Base-by-base conservation (phyloP, 92 coral and sea anemone species). In the Epizoanthus illoricatus region DNA sequence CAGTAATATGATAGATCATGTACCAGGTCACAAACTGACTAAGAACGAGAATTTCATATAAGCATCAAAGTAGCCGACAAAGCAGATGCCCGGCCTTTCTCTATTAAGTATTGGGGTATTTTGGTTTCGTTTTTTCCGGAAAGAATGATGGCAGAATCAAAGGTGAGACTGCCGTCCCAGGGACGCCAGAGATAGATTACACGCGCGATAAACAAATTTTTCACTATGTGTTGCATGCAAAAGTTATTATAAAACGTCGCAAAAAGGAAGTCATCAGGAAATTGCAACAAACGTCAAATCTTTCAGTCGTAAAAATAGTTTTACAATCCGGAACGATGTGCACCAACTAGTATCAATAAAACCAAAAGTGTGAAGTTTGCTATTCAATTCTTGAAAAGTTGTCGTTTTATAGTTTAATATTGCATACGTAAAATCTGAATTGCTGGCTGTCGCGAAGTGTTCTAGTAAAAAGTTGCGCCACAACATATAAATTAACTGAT, bases 131-230 rank as follows among this genome's bases (percentile, higher is more conserved):
- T 78, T 61, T 54, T 78, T 63, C 82, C 82, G 82, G 82, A 78
- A 78, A 78, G 61, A 63, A 69, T n/a, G 67, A 42, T 78, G 69
- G 67, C 82, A 64, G 82, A 62, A 78, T 61, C 58, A 78, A 52
- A 78, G 55, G 45, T 42, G 64, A 20, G 47, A 61, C 71, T 78
- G 67, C 82, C 82, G 82, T 63, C 82, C 71, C 40, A 0, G 10
- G 60, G 82, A 78, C 82, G 71, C 82, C 82, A 78, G 47, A 63
- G 36, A 59, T 78, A 61, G 82, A 78, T 78, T 78, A 61, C 70
- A 70, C 45, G 13, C 61, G 71, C 71, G 82, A 78, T 78, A 78
- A 78, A 59, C 36, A 21, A 45, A 20, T 23, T n/a, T 47, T 63
- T 63, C 17, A 24, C 66, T 78, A 42, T 21, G 12, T 9, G 63